A percentile compares a stretch with the other conserved stretches of the same genome.
phyloP scores from a whole-genome alignment of 2,113 vertebrate species.

The Zootoca vivipara region DNA sequence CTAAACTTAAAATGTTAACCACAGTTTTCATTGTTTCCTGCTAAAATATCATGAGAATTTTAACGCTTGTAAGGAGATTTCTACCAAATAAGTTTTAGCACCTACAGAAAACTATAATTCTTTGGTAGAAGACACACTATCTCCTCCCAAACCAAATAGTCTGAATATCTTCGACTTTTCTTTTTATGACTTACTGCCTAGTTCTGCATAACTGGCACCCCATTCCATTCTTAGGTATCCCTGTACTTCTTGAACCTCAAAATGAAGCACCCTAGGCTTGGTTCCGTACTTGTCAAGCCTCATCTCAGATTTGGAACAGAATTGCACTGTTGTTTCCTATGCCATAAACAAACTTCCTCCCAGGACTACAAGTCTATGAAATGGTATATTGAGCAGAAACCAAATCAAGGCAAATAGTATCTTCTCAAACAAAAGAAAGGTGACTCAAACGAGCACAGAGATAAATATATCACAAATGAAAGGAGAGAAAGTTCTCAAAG shows the following conservation, averaged over 20 bases:
- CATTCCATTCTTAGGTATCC: neutral
- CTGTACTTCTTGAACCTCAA: neutral
- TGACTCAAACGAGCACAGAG: neutral
- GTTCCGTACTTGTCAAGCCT: neutral
- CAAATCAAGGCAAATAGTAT: neutral
- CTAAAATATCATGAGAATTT: neutral
- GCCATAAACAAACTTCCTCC: neutral
- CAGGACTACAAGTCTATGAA: neutral
- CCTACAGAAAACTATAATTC: neutral
- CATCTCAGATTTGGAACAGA: neutral
- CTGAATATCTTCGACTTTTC: neutral
- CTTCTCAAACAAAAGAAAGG: constrained; percentile 2
- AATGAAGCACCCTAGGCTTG: neutral
- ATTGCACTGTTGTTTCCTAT: neutral
- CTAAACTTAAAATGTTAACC: neutral
- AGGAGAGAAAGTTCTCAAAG: neutral
- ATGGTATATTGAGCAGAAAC: neutral
- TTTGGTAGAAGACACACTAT: neutral
- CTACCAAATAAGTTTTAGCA: neutral
- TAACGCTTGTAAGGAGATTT: neutral
- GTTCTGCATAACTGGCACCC: neutral
- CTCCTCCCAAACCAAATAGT: neutral
- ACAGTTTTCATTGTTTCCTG: neutral
- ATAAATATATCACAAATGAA: constrained; percentile 5
- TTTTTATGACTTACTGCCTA: neutral